Evolutionary conservation across 1,140 invertebrate genomes (phyloP).

Genomic region (Achatina immaculata): DNA sequence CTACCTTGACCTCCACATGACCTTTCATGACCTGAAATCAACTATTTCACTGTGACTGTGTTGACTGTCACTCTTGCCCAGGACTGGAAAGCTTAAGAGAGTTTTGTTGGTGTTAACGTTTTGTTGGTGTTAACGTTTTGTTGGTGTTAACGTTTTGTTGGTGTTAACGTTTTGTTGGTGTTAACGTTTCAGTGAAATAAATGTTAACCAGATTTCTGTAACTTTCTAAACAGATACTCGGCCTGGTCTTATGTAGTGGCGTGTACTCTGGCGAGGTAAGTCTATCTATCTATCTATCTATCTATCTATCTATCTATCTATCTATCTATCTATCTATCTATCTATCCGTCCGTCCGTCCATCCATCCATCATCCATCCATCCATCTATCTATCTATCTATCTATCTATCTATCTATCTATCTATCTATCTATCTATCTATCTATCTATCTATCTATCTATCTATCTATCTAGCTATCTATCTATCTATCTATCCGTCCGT

Average conservation of each 20-base stretch:
- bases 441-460: conserved; percentile 24
- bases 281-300: neutral
- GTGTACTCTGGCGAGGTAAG: neutral
- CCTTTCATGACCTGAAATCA: too few relatives aligned
- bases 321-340: conserved; percentile 15
- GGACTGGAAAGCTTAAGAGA: too few relatives aligned
- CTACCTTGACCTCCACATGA: too few relatives aligned
- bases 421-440: conserved; percentile 21
- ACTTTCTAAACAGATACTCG: neutral
- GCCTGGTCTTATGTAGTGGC: neutral
- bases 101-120: too few relatives aligned
- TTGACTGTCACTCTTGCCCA: too few relatives aligned
- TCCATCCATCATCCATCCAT: neutral
- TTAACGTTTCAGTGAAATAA: too few relatives aligned
- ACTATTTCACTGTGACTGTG: too few relatives aligned
- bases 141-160: too few relatives aligned
- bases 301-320: too few relatives aligned
- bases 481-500: conserved; percentile 1
- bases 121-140: too few relatives aligned
- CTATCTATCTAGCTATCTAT: conserved; percentile 18
- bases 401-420: conserved; percentile 24
- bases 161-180: too few relatives aligned
- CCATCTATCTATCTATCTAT: conserved; percentile 7
- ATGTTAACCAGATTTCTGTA: neutral
- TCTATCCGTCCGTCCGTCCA: neutral